Evolutionary conservation across 2,113 vertebrate species (phyloP), one percentile per base, ranked within the genome.

Genomic region (Ciconia maguari): DNA sequence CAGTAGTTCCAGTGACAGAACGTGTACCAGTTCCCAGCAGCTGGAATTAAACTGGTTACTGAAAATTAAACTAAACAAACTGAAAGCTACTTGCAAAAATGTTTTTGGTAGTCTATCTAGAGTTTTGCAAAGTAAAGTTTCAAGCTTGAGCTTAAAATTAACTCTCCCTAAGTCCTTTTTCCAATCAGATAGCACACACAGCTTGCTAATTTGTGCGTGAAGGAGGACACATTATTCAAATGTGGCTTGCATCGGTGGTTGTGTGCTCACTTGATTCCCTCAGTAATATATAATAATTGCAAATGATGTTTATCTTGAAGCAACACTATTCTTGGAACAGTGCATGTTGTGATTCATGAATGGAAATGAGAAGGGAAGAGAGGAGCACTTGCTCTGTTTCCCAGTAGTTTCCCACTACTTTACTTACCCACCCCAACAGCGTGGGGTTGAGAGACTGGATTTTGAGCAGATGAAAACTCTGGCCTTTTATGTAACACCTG

Each of bases 1-100:
- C 89, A 93, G 61, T 78, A 84, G 87, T 95, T 97, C 90, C 93
- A 93, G 87, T 90, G 94, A 93, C 87, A 97, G 89, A 87, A 77
- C 65, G 38, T 78, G 51, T 91, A 85, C 46, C 64, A 70, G 90
- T 96, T 95, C 70, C 76, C 82, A 96, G 65, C 83, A 97, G 93
- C 83, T 96, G 87, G 62, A 96, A 46, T 86, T 90, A 94, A 89
- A 91, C 89, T 90, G 83, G 75, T 88, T 75, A 49, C 78, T 81
- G 46, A 95, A 87, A 89, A 87, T 38, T 64, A 81, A 96, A 58
- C 65, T 54, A 94, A 85, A 78, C 77, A 96, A 58, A 42, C 30
- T 26, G 48, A 92, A 38, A 71, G 16, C 68, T 96, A 52, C 80
- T 95, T 97, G 64, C 48, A 78, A 68, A 87, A 51, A 44, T 34